Evolutionary conservation across 2,888 invertebrate genomes (phyloP), one percentile per base, ranked within the genome.

Genomic region (Prosapia bicincta): DNA sequence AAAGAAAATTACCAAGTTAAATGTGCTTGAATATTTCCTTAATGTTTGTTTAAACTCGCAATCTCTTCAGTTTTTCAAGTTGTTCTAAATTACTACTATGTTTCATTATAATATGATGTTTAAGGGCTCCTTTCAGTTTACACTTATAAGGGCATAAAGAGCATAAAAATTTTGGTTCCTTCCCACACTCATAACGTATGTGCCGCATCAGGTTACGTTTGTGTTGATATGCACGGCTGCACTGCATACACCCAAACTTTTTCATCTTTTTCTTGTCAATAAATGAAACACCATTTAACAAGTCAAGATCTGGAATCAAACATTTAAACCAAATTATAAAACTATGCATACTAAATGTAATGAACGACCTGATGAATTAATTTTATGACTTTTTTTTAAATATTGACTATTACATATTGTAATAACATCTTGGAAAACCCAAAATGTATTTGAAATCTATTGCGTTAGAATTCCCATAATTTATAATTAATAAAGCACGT

Each of bases 151-250:
- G 38, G 69, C 79, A 78, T n/a, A 72, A 75, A 0, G 80, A 77
- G 30, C 85, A 85, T 43, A 78, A 75, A 78, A 85, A 86, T 74
- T 82, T 82, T 3, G 85, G 85, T 76, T 83, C 83, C 69, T 81
- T 81, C 7, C 83, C 83, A 71, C 84, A 84, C 76, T 84, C 84
- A 77, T 82, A 80, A 23, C 80, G 81, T 23, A 80, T 77, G 71
- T 84, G 84, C 6, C 82, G 80, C 7, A 76, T 77, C 72, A 84
- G 75, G 26, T 72, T 66, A 82, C 77, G 72, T 25, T 77, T 78
- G 74, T 77, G 70, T 3, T 71, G 72, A 67, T 79, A 79, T 38
- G 26, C 43, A 24, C 70, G 73, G 32, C 76, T 69, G 43, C 78
- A 78, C 2, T 26, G 38, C 9, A 69, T 26, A 43, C 78, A 78